Conservation (phyloP, 2,888 invertebrate species). For the Idaea aversata region DNA sequence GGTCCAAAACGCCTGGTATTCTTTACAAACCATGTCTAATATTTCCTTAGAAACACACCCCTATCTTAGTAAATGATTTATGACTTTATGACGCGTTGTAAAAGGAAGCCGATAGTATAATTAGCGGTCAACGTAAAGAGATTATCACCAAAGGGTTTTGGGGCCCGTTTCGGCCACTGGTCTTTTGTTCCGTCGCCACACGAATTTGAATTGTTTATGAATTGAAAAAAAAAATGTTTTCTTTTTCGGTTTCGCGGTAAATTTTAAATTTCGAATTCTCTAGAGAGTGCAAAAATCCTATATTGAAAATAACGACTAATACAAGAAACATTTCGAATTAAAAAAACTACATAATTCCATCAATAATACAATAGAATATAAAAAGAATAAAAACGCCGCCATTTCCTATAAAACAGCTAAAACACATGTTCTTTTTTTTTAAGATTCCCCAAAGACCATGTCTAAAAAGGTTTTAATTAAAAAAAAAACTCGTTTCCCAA, state of each 20-base stretch:
- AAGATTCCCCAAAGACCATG: constrained; percentile 1
- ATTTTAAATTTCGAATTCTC: background rate
- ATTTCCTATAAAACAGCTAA: background rate
- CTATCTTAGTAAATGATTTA: background rate
- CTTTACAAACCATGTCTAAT: too few species aligned
- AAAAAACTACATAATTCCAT: too few species aligned
- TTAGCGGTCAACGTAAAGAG: background rate
- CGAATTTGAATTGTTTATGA: background rate
- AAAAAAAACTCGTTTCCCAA: constrained; percentile 17
- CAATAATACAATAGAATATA: background rate
- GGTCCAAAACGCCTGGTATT: too few species aligned
- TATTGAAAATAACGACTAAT: too few species aligned
- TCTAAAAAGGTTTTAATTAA: constrained; percentile 4
- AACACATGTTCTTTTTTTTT: background rate
- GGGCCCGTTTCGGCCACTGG: background rate
- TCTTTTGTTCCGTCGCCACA: background rate
- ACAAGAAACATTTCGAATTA: too few species aligned
- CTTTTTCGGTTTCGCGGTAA: background rate
- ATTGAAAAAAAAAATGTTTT: background rate
- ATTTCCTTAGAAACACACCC: background rate
- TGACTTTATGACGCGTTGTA: background rate
- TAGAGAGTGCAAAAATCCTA: background rate
- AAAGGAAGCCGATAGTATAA: background rate
- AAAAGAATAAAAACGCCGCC: background rate
- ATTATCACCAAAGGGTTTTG: background rate